Evolutionary conservation across 2,797 vertebrate genomes (phyloP), one percentile per base, ranked within the genome.

Genomic region (Peromyscus aztecus): DNA sequence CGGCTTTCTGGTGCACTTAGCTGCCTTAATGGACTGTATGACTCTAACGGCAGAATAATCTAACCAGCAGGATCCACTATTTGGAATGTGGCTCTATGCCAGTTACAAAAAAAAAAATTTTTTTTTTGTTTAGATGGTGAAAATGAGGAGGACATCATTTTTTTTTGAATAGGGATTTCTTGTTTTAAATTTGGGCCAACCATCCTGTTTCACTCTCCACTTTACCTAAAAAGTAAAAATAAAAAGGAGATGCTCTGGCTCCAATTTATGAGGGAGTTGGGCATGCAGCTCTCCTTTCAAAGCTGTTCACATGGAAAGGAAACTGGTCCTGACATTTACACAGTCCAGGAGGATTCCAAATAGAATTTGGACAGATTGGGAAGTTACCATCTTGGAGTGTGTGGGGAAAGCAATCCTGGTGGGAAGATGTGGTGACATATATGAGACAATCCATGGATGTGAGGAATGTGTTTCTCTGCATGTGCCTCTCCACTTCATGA

Each of bases 301-400:
- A 93, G 11, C 78, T 95, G 1, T 96, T 93, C 84, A 46, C 29
- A 40, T 71, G 23, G 2, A 95, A 92, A 97, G 98, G 98, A 98
- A 97, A 84, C 91, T 0, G 93, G 81, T 31, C 93, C 80, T 97
- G 75, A 95, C 92, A 95, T 34, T 96, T 98, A 98, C 96, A 97
- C 89, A 98, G 80, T 94, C 94, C 59, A 96, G 63, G 97, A 97
- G 97, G 91, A 96, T 97, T 98, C 92, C 93, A 93, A 95, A 6
- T 46, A 94, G 94, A 96, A 96, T 95, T 69, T 87, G 97, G 91
- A 97, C 73, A 97, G 78, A 94, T 96, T 97, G 77, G 89, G 93
- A 91, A 98, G 84, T 98, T 97, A 67, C 55, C 67, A 83, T 91
- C 86, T 98, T 87, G 87, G 95, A 91, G 86, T 75, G 61, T 0